These are phyloP conservation scores for Argyresthia goedartella DNA, from an alignment of 2,888 invertebrate species.

Conservation along the genomic window DNA sequence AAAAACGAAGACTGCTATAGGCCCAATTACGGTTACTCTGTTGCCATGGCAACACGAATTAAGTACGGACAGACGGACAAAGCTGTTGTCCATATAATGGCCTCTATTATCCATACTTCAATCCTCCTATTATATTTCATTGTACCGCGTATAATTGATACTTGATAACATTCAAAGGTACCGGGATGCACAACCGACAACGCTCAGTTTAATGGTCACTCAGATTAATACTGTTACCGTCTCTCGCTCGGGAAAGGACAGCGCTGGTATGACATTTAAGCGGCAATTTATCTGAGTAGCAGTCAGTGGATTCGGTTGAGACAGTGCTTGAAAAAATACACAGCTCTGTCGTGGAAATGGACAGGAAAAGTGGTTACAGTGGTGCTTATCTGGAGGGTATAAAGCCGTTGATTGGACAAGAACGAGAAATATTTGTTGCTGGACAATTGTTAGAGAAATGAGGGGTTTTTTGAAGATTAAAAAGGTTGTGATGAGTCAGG, in stretches of 20 bases:
- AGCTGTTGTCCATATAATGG: conserved; percentile 32
- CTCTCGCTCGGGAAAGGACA: too few relatives aligned
- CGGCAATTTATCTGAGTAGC: too few relatives aligned
- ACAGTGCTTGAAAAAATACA: too few relatives aligned
- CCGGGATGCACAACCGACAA: too few relatives aligned
- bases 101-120: conserved; percentile 29
- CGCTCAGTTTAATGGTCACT: too few relatives aligned
- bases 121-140: not conserved
- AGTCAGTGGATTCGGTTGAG: too few relatives aligned
- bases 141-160: not conserved
- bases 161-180: not conserved
- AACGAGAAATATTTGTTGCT: not conserved
- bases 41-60: conserved; percentile 35
- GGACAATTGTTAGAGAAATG: not conserved
- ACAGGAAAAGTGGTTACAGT: too few relatives aligned
- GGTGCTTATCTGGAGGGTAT: too few relatives aligned
- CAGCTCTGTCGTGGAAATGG: too few relatives aligned
- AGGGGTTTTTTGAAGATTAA: not conserved
- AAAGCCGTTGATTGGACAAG: too few relatives aligned
- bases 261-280: too few relatives aligned
- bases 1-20: not conserved
- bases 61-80: conserved; percentile 22
- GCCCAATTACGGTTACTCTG: conserved; percentile 17
- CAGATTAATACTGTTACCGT: too few relatives aligned
- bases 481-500: not conserved